Evolutionary conservation across 2,888 invertebrate species (phyloP), one percentile per base, ranked within the genome.

Genomic region (Hartigia nigra): DNA sequence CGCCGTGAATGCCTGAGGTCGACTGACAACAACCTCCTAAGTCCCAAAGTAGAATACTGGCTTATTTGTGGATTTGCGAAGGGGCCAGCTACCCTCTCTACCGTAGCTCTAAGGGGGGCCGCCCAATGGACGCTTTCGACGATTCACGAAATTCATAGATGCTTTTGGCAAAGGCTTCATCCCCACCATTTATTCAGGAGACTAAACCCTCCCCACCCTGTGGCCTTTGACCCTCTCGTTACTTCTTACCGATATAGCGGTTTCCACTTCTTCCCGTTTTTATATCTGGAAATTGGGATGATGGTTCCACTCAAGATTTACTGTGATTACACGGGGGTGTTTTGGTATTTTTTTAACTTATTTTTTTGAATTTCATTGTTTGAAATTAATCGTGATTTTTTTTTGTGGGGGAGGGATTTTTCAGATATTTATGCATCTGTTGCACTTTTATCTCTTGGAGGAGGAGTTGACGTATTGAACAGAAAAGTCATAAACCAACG

Each of bases 1-100:
- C 79, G 72, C 77, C 76, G 75, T 81, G 75, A 82, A 79, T 81
- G 83, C 81, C 76, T 84, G 82, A 82, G 81, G 78, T 83, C 81
- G 83, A 86, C 87, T 86, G 86, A 81, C 83, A 80, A 82, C 69
- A 31, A 78, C 72, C 75, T 77, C 76, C 81, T 78, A 79, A 84
- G 80, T 84, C 83, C 80, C 82, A 79, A 83, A 84, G 80, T 80
- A 77, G 81, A 78, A 82, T 83, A 81, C 82, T 80, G 82, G 81
- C 82, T 84, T 84, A 84, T 86, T 87, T 84, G 83, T 82, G 82
- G 79, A 80, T 76, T 80, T 79, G 74, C 81, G 79, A 82, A 83
- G 80, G 84, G 87, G 86, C 85, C 83, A 86, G 80, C 84, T 84
- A 86, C 86, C 87, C 88, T 84, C 84, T 83, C 84, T 70, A 32